These are phyloP conservation scores for Ochotona curzoniae DNA, from an alignment of 2,113 vertebrate genomes.

Conservation along the genomic window DNA sequence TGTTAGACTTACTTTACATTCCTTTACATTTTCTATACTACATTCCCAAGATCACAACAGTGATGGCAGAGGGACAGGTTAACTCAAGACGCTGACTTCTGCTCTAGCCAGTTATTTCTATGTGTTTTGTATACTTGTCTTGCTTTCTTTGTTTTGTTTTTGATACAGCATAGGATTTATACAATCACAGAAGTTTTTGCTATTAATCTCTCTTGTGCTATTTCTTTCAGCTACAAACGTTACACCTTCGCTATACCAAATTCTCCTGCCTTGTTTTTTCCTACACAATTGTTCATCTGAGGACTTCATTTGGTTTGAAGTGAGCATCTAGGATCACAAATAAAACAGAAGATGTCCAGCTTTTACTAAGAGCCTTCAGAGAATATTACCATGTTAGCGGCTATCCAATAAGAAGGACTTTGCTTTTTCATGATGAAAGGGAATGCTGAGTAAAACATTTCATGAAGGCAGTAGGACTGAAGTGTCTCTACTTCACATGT, in stretches of 20 bases:
- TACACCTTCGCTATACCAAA: not conserved
- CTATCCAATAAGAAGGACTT: conserved; percentile 31
- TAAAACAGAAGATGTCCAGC: not conserved
- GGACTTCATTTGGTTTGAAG: conserved; percentile 48
- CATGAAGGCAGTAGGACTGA: not conserved
- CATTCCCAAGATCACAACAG: not conserved
- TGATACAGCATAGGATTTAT: not conserved
- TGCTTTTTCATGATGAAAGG: conserved; percentile 8
- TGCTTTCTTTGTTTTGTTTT: not conserved
- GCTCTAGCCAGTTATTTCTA: not conserved
- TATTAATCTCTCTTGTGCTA: not conserved
- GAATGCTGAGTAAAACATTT: conserved; percentile 18
- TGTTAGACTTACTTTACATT: not conserved
- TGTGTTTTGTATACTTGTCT: not conserved
- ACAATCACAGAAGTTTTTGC: not conserved
- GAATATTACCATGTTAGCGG: not conserved
- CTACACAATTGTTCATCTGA: not conserved
- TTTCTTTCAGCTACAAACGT: not conserved
- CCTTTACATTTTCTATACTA: not conserved
- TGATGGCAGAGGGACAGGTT: not conserved
- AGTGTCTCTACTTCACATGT: not conserved
- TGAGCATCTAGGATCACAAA: not conserved
- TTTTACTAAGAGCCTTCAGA: conserved; percentile 17
- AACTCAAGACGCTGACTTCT: conserved; percentile 25
- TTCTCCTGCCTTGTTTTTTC: conserved; percentile 20